Evolutionary conservation across 2,113 vertebrate genomes (phyloP).

Genomic region (Ochotona princeps): DNA sequence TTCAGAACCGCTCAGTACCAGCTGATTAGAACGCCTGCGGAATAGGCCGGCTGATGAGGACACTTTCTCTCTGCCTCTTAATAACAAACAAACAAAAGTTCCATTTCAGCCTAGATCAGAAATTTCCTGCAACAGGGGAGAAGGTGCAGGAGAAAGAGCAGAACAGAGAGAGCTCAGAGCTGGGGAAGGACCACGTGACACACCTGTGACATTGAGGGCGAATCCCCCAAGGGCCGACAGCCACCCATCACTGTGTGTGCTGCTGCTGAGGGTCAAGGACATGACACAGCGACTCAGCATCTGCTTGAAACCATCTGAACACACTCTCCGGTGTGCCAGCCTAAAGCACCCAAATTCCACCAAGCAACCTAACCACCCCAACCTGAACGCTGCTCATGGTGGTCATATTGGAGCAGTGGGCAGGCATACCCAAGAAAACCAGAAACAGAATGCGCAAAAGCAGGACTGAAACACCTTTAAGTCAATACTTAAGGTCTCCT

Average conservation of each 20-base stretch:
- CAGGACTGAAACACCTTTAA: constrained; percentile 22
- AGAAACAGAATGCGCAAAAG: background rate
- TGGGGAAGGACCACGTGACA: background rate
- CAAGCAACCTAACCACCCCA: background rate
- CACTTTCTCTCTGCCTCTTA: too few species aligned
- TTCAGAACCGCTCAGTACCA: too few species aligned
- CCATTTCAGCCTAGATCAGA: background rate
- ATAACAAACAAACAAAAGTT: too few species aligned
- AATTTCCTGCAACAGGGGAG: background rate
- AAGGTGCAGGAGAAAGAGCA: background rate
- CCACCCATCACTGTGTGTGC: background rate
- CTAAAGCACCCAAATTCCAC: background rate
- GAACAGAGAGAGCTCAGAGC: background rate
- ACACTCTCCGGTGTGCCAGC: background rate
- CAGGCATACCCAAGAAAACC: background rate
- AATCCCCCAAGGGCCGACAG: background rate
- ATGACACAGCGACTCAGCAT: background rate
- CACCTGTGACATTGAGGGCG: background rate
- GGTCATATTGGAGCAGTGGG: background rate
- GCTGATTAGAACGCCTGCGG: too few species aligned
- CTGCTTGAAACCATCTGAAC: background rate
- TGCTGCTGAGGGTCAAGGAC: background rate
- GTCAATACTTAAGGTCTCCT: constrained; percentile 55
- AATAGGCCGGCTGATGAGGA: too few species aligned
- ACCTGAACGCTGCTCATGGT: background rate